Base-by-base conservation (phyloP, 1,140 invertebrate genomes). In the Maniola jurtina region DNA sequence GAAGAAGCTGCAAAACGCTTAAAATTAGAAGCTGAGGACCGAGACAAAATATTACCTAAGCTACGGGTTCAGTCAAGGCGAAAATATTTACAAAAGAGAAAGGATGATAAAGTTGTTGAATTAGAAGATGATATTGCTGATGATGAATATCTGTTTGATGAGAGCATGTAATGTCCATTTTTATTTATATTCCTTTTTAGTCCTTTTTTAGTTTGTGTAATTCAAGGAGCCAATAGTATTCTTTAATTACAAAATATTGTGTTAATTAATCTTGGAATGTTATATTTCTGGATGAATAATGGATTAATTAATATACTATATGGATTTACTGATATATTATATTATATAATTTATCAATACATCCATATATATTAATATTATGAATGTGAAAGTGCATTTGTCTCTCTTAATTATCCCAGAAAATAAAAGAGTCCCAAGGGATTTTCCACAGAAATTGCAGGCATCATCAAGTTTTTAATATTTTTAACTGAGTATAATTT, bases 81-180 rank as follows among this genome's bases (percentile, higher is more conserved):
- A 60, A 96, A 97, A 81, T 99, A 99, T 91, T 92, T 99, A 66
- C 95, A 96, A 72, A 99, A 99, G 89, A 93, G 99, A 59, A 98
- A 99, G 92, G 96, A 96, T 61, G 98, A 99, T 79, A 99, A 99
- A 92, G 93, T 99, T 45, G 93, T 95, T n/a, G 98, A 99, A 86
- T 91, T 99, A 42, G 98, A 99, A 92, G 96, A 94, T 16, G 97
- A 98, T 82, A 97, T 99, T 61, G 84, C 94, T n/a, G 99, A 99
- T 89, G 98, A 99, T 92, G 97, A 99, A 90, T 98, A 97, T 88
- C 92, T 99, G 1, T 99, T 99, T 91, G 95, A 96, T 35, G 96
- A 97, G 67, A 93, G 95, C 80, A 92, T 96, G 94, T 97, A 93
- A n/a, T 93, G 94, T 92, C 6, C 9, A 66, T 68, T 57, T 68